Conservation (phyloP, 2,797 vertebrate species). For the Pagetopsis macropterus region DNA sequence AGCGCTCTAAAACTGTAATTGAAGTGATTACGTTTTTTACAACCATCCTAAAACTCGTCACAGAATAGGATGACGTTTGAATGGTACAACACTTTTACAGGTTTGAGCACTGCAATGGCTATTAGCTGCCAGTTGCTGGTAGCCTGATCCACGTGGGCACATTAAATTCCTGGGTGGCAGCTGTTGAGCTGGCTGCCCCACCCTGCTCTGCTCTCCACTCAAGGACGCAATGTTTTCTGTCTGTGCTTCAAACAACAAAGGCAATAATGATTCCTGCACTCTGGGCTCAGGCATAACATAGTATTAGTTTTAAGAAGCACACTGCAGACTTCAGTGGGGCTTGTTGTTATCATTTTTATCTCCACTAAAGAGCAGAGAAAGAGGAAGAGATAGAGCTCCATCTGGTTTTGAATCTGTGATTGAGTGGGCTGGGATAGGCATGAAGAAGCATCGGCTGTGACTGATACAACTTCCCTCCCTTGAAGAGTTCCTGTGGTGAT, state of each 20-base stretch:
- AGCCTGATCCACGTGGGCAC: constrained; percentile 22
- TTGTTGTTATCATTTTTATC: constrained; percentile 22
- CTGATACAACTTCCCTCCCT: constrained; percentile 77
- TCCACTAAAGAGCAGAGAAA: background rate
- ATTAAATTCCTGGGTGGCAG: constrained; percentile 45
- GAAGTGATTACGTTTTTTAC: constrained; percentile 52
- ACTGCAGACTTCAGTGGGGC: constrained; percentile 2
- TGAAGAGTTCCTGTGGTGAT: constrained; percentile 73
- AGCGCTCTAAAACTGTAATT: constrained; percentile 53
- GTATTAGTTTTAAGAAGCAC: constrained; percentile 43
- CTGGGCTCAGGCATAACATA: constrained; percentile 42
- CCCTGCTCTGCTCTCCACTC: constrained; percentile 62
- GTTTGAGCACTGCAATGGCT: constrained; percentile 28
- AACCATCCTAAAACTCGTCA: constrained; percentile 47
- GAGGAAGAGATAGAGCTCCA: constrained; percentile 36
- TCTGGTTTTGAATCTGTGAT: constrained; percentile 74
- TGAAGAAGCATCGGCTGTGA: constrained; percentile 72
- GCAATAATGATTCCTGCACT: constrained; percentile 53
- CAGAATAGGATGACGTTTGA: constrained; percentile 48
- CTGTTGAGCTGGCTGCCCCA: constrained; percentile 49
- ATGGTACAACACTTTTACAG: constrained; percentile 43
- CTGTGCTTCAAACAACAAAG: constrained; percentile 57
- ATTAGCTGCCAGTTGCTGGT: constrained; percentile 29
- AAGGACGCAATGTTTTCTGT: constrained; percentile 54
- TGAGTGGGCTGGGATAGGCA: constrained; percentile 66